These are phyloP conservation scores for Caenorhabditis afra DNA, from an alignment of 2,888 invertebrate genomes.

Conservation along the genomic window DNA sequence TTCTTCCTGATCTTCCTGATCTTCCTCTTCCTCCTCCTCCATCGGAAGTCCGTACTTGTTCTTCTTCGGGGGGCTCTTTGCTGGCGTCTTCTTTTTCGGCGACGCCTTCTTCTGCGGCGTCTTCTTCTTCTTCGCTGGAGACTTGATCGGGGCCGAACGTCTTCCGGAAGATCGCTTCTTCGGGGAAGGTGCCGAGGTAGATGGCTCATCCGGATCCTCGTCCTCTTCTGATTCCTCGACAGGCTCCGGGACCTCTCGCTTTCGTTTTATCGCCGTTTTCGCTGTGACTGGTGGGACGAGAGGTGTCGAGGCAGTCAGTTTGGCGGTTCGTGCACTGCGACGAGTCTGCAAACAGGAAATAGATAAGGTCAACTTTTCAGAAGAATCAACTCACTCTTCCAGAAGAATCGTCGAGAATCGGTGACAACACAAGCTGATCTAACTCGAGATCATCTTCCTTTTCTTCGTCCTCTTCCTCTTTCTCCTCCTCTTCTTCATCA, in stretches of 20 bases:
- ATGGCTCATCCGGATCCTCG: neutral
- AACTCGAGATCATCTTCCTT: slow-evolving; percentile 7
- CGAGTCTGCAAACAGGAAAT: slow-evolving; percentile 18
- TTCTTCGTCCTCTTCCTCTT: slow-evolving; percentile 21
- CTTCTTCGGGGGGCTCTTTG: slow-evolving; percentile 4
- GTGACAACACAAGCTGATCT: slow-evolving; percentile 32
- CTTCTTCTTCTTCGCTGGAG: slow-evolving; percentile 22
- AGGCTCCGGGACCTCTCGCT: slow-evolving; percentile 9
- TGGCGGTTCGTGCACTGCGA: slow-evolving; percentile 22
- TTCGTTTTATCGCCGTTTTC: slow-evolving; percentile 15
- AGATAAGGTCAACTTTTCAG: neutral
- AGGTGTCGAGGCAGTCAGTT: slow-evolving; percentile 38
- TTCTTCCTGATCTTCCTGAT: no score
- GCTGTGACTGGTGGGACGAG: slow-evolving; percentile 6
- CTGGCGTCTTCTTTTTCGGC: slow-evolving; percentile 3
- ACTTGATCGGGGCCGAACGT: neutral
- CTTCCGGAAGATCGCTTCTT: slow-evolving; percentile 21
- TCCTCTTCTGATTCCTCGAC: slow-evolving; percentile 13
- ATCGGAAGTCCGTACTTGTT: slow-evolving; percentile 29
- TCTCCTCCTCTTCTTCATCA: slow-evolving; percentile 11
- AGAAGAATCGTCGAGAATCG: slow-evolving; percentile 22
- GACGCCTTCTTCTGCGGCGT: slow-evolving; percentile 2
- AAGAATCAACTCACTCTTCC: slow-evolving; percentile 18
- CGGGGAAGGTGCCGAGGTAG: slow-evolving; percentile 1
- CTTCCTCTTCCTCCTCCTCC: slow-evolving; percentile 30